Evolutionary conservation across 2,113 vertebrate genomes (phyloP).

Genomic region (Nansenia antarctica): DNA sequence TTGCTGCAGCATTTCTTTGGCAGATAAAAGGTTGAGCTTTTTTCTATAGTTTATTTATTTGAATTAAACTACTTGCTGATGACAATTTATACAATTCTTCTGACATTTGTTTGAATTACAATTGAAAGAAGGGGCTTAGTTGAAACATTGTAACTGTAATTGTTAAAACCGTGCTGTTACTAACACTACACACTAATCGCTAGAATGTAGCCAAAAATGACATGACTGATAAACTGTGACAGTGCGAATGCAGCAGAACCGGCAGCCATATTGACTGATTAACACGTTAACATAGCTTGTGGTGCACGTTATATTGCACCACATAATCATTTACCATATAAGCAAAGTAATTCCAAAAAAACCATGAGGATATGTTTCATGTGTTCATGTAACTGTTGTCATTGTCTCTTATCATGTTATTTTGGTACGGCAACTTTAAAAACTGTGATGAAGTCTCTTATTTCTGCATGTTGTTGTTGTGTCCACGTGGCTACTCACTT

Average conservation of each 20-base stretch:
- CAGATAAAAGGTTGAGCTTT: constrained; percentile 8
- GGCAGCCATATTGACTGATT: constrained; percentile 31
- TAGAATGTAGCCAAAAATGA: constrained; percentile 58
- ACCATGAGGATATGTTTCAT: neutral
- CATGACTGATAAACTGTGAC: constrained; percentile 70
- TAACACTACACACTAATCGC: constrained; percentile 58
- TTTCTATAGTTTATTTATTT: constrained; percentile 51
- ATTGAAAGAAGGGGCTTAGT: constrained; percentile 8
- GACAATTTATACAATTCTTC: neutral
- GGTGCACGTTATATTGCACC: constrained; percentile 23
- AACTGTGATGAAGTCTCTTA: constrained; percentile 42
- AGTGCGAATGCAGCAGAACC: constrained; percentile 40
- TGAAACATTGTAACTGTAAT: neutral
- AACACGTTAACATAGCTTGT: constrained; percentile 37
- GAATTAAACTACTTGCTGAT: constrained; percentile 18
- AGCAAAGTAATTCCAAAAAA: constrained; percentile 11
- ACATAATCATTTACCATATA: neutral
- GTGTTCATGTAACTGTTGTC: constrained; percentile 37
- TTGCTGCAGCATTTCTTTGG: constrained; percentile 44
- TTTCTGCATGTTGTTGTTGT: constrained; percentile 45
- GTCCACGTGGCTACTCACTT: constrained; percentile 33
- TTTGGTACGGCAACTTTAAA: constrained; percentile 32
- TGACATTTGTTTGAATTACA: neutral
- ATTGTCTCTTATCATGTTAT: constrained; percentile 45
- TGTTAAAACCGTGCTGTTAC: constrained; percentile 11